phyloP scores from a whole-genome alignment of 2,113 vertebrate species.

The Tachuris rubrigastra region DNA sequence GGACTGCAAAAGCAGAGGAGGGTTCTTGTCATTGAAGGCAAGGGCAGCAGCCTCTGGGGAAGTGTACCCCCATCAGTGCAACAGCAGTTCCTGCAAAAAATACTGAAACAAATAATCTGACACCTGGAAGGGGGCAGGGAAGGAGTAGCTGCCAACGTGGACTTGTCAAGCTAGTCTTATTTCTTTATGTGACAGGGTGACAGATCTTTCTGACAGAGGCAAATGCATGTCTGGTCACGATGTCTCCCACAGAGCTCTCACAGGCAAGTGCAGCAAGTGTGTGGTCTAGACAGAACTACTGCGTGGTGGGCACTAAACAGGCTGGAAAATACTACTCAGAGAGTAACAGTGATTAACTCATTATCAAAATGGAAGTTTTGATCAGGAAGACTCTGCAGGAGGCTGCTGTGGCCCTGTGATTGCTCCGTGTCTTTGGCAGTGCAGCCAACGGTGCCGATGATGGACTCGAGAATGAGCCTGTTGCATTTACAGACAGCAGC shows the following conservation, averaged over 20 bases:
- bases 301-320: not conserved
- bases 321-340: not conserved
- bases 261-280: not conserved
- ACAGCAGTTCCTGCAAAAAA: not conserved
- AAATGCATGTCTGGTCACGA: conserved; percentile 50
- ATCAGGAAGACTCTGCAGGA: not conserved
- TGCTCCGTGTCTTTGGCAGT: not conserved
- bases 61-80: not conserved
- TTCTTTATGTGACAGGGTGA: conserved; percentile 49
- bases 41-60: not conserved
- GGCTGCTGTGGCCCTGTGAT: not conserved
- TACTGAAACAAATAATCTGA: not conserved
- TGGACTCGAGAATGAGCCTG: not conserved
- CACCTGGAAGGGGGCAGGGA: conserved; percentile 36
- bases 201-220: conserved; percentile 47
- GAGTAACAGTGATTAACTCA: not conserved
- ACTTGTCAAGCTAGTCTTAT: conserved; percentile 29
- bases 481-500: not conserved
- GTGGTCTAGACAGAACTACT: conserved; percentile 47
- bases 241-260: not conserved
- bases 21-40: not conserved
- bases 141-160: conserved; percentile 6
- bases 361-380: conserved; percentile 26
- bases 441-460: fast-evolving
- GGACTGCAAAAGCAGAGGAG: not conserved